Evolutionary conservation across 1,140 invertebrate genomes (phyloP).

Genomic region (Zophobas atratus): DNA sequence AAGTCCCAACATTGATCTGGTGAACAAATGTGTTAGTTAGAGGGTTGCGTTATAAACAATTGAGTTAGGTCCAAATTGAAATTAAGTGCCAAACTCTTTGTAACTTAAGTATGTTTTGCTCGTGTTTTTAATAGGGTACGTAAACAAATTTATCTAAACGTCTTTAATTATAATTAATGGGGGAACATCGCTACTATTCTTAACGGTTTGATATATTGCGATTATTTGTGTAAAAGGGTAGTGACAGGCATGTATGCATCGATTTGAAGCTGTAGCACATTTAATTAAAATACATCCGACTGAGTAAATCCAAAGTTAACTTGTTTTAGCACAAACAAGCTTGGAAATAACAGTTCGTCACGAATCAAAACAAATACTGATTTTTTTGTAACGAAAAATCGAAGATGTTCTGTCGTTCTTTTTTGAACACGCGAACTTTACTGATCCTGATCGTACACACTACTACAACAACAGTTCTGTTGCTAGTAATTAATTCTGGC

Average conservation of each 20-base stretch:
- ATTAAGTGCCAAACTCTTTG: constrained; percentile 28
- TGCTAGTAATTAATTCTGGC: constrained; percentile 18
- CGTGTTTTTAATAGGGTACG: background rate
- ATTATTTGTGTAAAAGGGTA: too few relatives aligned
- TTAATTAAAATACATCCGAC: too few relatives aligned
- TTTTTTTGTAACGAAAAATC: too few relatives aligned
- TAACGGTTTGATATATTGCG: too few relatives aligned
- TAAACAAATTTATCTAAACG: background rate
- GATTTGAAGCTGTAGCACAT: too few relatives aligned
- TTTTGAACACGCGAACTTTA: constrained; percentile 7
- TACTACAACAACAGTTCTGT: background rate
- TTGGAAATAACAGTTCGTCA: too few relatives aligned
- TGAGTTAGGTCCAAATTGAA: constrained; percentile 46
- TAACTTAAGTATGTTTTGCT: background rate
- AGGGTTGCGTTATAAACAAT: constrained; percentile 45
- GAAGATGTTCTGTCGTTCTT: background rate
- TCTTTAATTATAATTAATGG: background rate
- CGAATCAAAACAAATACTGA: too few relatives aligned
- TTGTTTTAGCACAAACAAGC: too few relatives aligned
- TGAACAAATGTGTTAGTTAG: constrained; percentile 40
- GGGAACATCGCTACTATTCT: too few relatives aligned
- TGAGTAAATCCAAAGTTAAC: too few relatives aligned
- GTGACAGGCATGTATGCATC: too few relatives aligned
- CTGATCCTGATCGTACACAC: background rate
- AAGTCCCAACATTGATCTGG: constrained; percentile 38